Base-by-base conservation (phyloP, 2,888 invertebrate genomes). In the Mellilla xanthometata region DNA sequence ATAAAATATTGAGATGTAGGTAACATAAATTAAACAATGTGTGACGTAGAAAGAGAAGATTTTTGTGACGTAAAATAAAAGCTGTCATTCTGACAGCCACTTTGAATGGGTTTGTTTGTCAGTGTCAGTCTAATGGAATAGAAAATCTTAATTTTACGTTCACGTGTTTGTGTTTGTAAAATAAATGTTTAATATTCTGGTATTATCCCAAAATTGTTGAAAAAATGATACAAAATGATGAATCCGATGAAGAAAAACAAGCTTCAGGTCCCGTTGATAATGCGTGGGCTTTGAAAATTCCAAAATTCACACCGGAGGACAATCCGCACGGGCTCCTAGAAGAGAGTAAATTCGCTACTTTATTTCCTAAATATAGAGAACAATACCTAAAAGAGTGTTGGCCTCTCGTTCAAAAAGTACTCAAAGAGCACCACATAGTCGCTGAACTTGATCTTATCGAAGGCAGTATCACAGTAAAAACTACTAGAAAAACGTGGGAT, bases 401-500 rank as follows among this genome's bases (percentile, higher is more conserved):
- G 99, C 97, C 98, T 0, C 84, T 99, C 2, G 96, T 99, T 0
- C 94, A 97, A 71, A 97, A 97, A 81, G 91, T 94, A 0, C 81
- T 99, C 11, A 91, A 91, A 19, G 96, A 96, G 63, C 93, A 96
- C 76, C 91, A 93, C 57, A 81, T 99, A 6, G 93, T 94, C 65
- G 97, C 96, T 0, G 97, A 98, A 68, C 83, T 99, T 53, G 99
- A 99, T 85, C 90, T 98, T 1, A 92, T 98, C 3, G 98, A 99
- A 90, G 94, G 99, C 28, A 97, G 97, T 64, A 96, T 99, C 95
- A 93, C 94, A 0, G 99, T 99, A 0, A 92, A 92, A 76, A 99
- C 99, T 0, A 98, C 98, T 0, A 91, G 96, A 39, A 98, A 99
- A 90, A 99, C 99, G 0, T 99, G 97, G 97, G 99, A 99, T 89